Evolutionary conservation across 2,888 invertebrate species (phyloP).

Genomic region (Hypercompe scribonia): DNA sequence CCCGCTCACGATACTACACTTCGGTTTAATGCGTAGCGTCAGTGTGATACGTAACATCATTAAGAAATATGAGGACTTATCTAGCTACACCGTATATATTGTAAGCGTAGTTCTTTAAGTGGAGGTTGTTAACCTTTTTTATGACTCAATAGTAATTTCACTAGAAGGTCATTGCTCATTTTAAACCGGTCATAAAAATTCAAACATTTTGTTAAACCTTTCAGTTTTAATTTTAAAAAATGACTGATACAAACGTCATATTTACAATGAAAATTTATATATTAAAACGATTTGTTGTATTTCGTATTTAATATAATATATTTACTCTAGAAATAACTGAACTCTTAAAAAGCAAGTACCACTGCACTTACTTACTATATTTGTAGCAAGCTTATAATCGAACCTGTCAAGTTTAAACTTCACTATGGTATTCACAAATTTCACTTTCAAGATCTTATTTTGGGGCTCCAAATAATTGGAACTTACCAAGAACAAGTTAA

Average conservation of each 20-base stretch:
- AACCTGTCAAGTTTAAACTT: not conserved
- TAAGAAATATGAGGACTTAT: slow-evolving; percentile 37
- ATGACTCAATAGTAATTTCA: slow-evolving; percentile 25
- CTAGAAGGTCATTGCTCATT: slow-evolving; percentile 28
- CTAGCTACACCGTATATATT: slow-evolving; percentile 30
- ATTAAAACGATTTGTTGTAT: not conserved
- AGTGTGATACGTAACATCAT: slow-evolving; percentile 23
- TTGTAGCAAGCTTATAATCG: not conserved
- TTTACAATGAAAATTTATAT: not conserved
- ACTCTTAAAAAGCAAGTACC: not conserved
- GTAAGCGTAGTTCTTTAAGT: slow-evolving; percentile 34
- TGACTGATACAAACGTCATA: not conserved
- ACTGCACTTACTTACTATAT: not conserved
- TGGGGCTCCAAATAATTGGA: not conserved
- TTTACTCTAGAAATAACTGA: not conserved
- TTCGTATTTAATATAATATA: not conserved
- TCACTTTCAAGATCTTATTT: not conserved
- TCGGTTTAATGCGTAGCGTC: slow-evolving; percentile 6
- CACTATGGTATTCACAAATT: not conserved
- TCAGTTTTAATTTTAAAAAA: not conserved
- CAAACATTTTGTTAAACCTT: slow-evolving; percentile 11
- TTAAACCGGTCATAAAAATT: slow-evolving; percentile 25
- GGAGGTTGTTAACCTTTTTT: slow-evolving; percentile 55
- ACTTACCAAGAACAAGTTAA: not conserved
- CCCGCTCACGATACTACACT: not conserved